Conservation (phyloP, 2,888 invertebrate species). For the Odontomyia ornata region DNA sequence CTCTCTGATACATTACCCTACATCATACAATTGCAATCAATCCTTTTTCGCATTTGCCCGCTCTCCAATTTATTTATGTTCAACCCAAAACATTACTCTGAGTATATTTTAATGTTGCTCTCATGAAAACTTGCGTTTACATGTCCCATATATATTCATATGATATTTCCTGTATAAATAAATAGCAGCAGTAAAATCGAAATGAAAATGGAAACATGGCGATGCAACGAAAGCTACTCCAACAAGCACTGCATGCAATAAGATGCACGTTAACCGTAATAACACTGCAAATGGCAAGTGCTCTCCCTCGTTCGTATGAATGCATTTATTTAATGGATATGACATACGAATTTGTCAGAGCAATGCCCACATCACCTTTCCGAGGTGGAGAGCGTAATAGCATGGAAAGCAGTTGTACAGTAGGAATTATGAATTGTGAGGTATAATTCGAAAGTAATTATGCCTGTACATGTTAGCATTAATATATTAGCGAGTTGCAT, state of each 20-base stretch:
- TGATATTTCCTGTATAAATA: not conserved
- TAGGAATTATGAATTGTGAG: not conserved
- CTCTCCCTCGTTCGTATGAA: not conserved
- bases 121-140: not conserved
- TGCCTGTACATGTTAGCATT: too few species aligned
- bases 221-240: not conserved
- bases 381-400: not conserved
- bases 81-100: not conserved
- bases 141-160: not conserved
- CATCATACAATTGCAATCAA: not conserved
- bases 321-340: not conserved
- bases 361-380: not conserved
- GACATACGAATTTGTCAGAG: not conserved
- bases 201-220: slow-evolving; percentile 2
- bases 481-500: too few species aligned
- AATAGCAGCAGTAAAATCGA: not conserved
- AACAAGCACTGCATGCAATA: not conserved
- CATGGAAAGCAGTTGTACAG: not conserved
- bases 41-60: not conserved
- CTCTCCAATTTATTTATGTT: not conserved
- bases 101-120: not conserved
- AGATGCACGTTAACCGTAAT: not conserved
- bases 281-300: not conserved
- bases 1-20: too few species aligned
- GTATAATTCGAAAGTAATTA: not conserved